phyloP scores from a whole-genome alignment of 2,797 vertebrate genomes.

The Gobionotothen gibberifrons region DNA sequence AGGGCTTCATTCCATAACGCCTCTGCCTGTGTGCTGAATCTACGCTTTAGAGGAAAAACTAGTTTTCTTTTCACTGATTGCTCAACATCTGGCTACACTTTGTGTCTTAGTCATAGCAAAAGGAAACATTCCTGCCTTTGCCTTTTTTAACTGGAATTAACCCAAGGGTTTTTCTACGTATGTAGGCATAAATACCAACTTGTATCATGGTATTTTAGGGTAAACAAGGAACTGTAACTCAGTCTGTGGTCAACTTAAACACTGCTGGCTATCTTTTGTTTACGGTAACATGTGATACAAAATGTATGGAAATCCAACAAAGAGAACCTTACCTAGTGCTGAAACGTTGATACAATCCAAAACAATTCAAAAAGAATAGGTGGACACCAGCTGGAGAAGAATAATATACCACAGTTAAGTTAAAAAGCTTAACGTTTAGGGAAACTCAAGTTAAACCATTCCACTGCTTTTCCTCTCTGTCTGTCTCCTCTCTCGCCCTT shows the following conservation, averaged over 20 bases:
- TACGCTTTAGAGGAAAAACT: neutral
- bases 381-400: constrained; percentile 20
- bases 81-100: neutral
- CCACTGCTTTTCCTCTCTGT: constrained; percentile 27
- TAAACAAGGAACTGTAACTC: constrained; percentile 18
- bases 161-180: neutral
- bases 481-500: constrained; percentile 41
- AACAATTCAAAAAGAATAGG: no score
- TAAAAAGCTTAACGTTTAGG: neutral
- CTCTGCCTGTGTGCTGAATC: constrained; percentile 1
- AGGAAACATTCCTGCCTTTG: constrained; percentile 14
- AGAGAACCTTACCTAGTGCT: constrained; percentile 57
- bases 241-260: neutral
- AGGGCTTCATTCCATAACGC: neutral
- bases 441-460: constrained; percentile 16
- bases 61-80: neutral
- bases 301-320: constrained; percentile 9
- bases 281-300: neutral
- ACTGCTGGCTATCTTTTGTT: constrained; percentile 5
- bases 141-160: neutral
- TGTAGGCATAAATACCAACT: neutral
- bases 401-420: neutral
- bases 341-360: constrained; percentile 17
- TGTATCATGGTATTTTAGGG: neutral
- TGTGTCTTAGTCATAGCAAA: constrained; percentile 21